Percentiles rank a stretch among this genome's conserved stretches.
These are phyloP conservation scores for Pangasius krempfi DNA, from an alignment of 2,797 vertebrate genomes.

Conservation along the genomic window DNA sequence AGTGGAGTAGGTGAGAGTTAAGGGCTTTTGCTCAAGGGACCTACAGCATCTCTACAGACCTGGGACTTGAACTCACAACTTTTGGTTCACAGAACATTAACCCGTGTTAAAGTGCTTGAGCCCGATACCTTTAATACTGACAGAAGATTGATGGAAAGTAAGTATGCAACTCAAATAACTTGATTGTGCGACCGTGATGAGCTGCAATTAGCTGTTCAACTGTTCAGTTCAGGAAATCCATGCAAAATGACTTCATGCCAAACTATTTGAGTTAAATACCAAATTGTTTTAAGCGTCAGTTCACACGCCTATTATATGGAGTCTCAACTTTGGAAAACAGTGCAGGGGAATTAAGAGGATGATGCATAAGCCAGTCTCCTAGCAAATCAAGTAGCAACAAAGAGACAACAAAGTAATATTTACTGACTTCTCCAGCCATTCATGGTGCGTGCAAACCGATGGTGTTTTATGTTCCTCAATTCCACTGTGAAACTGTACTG, in stretches of 20 bases:
- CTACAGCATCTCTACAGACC: not conserved
- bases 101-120: not conserved
- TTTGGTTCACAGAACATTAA: not conserved
- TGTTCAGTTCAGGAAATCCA: not conserved
- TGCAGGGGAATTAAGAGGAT: not conserved
- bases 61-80: not conserved
- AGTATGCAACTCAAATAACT: not conserved
- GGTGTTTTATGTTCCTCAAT: not conserved
- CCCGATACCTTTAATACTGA: too few relatives aligned
- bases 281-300: not conserved
- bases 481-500: not conserved
- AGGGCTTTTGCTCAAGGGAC: not conserved
- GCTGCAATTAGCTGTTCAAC: not conserved
- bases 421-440: conserved; percentile 2
- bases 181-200: not conserved
- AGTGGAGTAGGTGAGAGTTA: not conserved
- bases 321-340: conserved; percentile 1
- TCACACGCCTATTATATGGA: not conserved
- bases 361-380: not conserved
- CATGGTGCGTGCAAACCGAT: not conserved
- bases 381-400: not conserved
- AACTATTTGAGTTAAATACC: not conserved
- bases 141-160: too few relatives aligned
- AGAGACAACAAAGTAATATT: not conserved
- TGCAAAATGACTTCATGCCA: not conserved